Base-by-base conservation (phyloP, 2,888 invertebrate genomes). In the Dasypolia templi region DNA sequence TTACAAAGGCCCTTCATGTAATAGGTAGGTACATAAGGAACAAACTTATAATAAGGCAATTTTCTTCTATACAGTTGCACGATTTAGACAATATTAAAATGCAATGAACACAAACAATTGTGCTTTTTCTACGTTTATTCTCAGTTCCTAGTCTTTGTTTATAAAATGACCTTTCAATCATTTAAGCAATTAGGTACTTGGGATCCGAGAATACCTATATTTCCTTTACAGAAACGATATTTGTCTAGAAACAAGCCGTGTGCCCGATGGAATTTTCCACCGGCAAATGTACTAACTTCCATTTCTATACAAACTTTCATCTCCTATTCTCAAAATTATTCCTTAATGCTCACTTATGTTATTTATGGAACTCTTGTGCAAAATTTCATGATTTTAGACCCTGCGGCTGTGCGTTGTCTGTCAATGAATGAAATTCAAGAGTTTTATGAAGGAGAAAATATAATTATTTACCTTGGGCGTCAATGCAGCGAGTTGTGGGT, bases 391-490 rank as follows among this genome's bases (percentile, higher is more conserved):
- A 4, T 56, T 32, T 19, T 32, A 56, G 19, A 32, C 11, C 32
- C 11, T 56, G 32, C 4, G 9, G 19, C 17, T 0, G 29, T 29
- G 29, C 11, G 32, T 32, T 19, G 19, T 19, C 4, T 19, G 4
- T 22, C 32, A 32, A 32, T 19, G 32, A 56, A 56, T 19, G 19
- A 56, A 0, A 32, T 56, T 19, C 19, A 32, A 19, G 19, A 56
- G 32, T 56, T 56, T 56, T 56, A 32, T 0, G 11, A 2, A 22
- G 1, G 19, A 32, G 32, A 22, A 29, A 4, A 32, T 19, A 32
- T 56, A n/a, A n/a, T n/a, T n/a, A 32, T 56, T 61, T 91, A 96
- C 96, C 94, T 96, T 96, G 3, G 96, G 96, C 7, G 95, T 93
- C 22, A 96, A 90, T 1, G 93, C 87, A 61, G 95, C 94, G 0